phyloP scores from a whole-genome alignment of 1,140 invertebrate species.

The Zaprionus vittiger region DNA sequence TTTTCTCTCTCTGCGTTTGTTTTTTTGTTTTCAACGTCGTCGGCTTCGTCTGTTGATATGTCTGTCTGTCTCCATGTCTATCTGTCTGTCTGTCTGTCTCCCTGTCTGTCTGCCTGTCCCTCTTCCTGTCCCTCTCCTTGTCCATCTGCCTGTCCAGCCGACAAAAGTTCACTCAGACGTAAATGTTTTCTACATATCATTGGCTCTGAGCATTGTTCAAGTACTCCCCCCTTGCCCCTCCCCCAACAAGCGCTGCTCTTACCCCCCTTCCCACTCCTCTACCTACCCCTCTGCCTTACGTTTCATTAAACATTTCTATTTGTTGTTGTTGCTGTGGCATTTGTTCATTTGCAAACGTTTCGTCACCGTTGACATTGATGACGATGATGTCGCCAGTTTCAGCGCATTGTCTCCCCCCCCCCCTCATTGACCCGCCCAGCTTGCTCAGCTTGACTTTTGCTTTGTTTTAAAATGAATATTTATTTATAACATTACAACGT shows the following conservation, averaged over 20 bases:
- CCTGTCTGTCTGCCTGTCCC: conserved; percentile 21
- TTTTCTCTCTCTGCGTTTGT: conserved; percentile 22
- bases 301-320: conserved; percentile 81
- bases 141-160: conserved; percentile 28
- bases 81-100: not conserved
- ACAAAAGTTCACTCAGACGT: conserved; percentile 72
- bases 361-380: conserved; percentile 74
- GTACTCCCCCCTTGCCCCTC: not conserved
- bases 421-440: not conserved
- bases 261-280: not conserved
- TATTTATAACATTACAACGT: conserved; percentile 62
- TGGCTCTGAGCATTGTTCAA: conserved; percentile 60
- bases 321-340: conserved; percentile 50
- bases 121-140: not conserved
- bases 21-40: conserved; percentile 32
- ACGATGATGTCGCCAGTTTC: conserved; percentile 24
- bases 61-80: conserved; percentile 42
- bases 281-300: conserved; percentile 27
- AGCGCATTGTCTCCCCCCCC: conserved; percentile 8
- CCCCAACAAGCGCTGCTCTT: too few species aligned
- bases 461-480: conserved; percentile 60
- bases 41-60: conserved; percentile 48
- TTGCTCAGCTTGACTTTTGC: conserved; percentile 34
- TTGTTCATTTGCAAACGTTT: conserved; percentile 75
- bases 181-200: conserved; percentile 73